Conservation (phyloP, 2,113 vertebrate species). For the Brachionichthys hirsutus region DNA sequence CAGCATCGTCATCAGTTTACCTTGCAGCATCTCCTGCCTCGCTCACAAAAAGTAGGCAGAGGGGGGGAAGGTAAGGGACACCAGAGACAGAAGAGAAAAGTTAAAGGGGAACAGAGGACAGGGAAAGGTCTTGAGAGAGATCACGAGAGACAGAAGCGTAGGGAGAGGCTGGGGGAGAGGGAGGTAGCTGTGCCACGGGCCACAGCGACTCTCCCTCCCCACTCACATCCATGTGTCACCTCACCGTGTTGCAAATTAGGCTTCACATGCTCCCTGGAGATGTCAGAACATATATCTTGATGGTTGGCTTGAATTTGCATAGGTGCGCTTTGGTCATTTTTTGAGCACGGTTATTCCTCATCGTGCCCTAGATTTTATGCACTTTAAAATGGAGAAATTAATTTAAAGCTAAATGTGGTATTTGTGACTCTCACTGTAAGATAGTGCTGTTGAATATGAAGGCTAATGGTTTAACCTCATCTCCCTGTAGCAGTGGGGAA, state of each 20-base stretch:
- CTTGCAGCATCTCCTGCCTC: conserved; percentile 15
- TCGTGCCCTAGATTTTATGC: background rate
- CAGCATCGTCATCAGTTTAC: conserved; percentile 8
- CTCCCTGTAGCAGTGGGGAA: no score
- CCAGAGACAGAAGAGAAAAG: conserved; percentile 21
- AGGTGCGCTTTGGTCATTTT: conserved; percentile 40
- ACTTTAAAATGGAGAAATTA: no score
- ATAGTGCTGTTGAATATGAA: no score
- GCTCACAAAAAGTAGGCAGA: conserved; percentile 10
- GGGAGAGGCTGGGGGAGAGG: conserved; percentile 31
- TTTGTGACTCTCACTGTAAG: no score
- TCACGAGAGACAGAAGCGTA: conserved; percentile 51
- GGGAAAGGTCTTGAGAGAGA: conserved; percentile 51
- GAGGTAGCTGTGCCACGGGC: conserved; percentile 46
- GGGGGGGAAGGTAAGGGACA: conserved; percentile 1
- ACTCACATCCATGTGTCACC: conserved; percentile 68
- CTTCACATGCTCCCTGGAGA: conserved; percentile 65
- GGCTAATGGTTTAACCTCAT: no score
- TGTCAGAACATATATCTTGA: conserved; percentile 65
- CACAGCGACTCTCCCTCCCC: conserved; percentile 45
- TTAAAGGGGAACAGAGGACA: conserved; percentile 48
- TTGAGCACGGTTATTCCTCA: conserved; percentile 7
- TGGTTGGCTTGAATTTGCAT: conserved; percentile 55
- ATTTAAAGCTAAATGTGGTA: no score
- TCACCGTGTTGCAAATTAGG: conserved; percentile 65